phyloP scores from a whole-genome alignment of 2,797 vertebrate genomes.

The Lindbergichthys nudifrons region DNA sequence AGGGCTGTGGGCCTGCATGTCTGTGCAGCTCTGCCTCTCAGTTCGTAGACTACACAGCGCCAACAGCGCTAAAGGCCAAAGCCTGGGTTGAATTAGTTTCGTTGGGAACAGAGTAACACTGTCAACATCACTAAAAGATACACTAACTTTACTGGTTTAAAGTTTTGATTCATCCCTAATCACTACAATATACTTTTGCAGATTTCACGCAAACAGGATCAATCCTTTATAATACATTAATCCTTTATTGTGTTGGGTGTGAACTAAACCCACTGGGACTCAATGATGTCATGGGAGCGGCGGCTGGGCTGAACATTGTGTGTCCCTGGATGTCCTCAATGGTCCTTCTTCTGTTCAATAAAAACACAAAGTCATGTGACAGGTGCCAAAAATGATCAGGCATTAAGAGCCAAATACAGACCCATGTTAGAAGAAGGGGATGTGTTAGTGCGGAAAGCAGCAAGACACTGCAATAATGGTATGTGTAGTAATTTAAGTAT shows the following conservation, averaged over 20 bases:
- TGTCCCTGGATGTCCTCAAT: constrained; percentile 42
- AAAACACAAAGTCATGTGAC: constrained; percentile 19
- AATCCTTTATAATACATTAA: constrained; percentile 48
- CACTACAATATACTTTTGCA: constrained; percentile 30
- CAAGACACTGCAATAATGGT: neutral
- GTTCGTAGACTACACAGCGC: constrained; percentile 64
- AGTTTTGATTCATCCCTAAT: constrained; percentile 45
- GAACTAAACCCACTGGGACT: constrained; percentile 41
- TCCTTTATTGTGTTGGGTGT: constrained; percentile 55
- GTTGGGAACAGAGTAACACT: constrained; percentile 60
- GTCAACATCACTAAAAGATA: constrained; percentile 56
- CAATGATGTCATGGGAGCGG: constrained; percentile 75
- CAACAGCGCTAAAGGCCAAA: constrained; percentile 59
- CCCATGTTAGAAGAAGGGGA: neutral
- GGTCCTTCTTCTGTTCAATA: constrained; percentile 28
- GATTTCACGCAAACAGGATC: constrained; percentile 46
- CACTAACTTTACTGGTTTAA: constrained; percentile 37
- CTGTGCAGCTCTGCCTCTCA: constrained; percentile 73
- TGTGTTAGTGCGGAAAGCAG: neutral
- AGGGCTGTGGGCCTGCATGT: constrained; percentile 75
- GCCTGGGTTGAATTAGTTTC: constrained; percentile 68
- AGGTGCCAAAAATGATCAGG: constrained; percentile 18
- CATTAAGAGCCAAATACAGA: neutral
- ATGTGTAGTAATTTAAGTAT: neutral
- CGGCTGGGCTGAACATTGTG: constrained; percentile 39